Evolutionary conservation across 2,113 vertebrate genomes (phyloP).

Genomic region (Dolichallabes microphthalmus): DNA sequence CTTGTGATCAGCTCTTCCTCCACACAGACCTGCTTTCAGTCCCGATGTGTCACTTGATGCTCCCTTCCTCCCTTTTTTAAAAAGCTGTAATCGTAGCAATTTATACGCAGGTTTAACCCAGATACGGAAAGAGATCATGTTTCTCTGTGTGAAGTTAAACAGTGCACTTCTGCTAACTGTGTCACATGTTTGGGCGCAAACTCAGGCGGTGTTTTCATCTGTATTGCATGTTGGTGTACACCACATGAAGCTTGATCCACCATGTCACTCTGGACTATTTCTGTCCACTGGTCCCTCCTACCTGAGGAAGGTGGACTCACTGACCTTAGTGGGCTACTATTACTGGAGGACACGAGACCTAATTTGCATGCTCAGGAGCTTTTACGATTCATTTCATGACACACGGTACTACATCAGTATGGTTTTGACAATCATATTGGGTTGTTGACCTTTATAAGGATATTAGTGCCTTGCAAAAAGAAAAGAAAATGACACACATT

Average conservation of each 20-base stretch:
- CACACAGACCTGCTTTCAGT: constrained; percentile 7
- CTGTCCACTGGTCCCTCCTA: constrained; percentile 35
- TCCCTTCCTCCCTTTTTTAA: background rate
- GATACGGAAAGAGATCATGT: background rate
- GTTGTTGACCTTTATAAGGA: background rate
- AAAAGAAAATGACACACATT: background rate
- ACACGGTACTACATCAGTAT: background rate
- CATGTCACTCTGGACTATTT: constrained; percentile 32
- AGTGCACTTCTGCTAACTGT: background rate
- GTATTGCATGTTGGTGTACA: background rate
- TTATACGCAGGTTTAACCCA: background rate
- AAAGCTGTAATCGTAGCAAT: background rate
- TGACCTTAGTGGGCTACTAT: constrained; percentile 38
- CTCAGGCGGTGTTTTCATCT: background rate
- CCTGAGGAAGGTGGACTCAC: constrained; percentile 40
- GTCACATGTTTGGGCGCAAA: too few species aligned
- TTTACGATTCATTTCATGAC: background rate
- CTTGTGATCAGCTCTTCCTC: constrained; percentile 44
- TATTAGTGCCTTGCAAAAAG: background rate
- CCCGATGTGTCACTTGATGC: background rate
- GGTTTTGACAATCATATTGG: background rate
- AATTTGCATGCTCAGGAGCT: constrained; percentile 37
- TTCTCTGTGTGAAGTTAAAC: background rate
- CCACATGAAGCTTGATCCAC: constrained; percentile 6
- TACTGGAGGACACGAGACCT: constrained; percentile 36